Conservation (phyloP, 2,888 invertebrate species). For the Pristionchus entomophagus region DNA sequence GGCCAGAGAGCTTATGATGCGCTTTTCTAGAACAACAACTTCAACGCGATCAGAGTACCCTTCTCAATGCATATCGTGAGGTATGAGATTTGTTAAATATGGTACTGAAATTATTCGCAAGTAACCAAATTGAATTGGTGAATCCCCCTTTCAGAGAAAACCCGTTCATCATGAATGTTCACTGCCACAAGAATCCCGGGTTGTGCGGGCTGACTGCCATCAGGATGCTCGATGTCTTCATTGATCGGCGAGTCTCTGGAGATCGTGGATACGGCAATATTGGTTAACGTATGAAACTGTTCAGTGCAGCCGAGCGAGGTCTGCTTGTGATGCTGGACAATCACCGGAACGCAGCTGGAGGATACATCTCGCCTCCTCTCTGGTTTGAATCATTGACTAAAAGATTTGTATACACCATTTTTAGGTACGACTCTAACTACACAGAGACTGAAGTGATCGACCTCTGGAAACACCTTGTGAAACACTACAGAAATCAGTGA, state of each 20-base stretch:
- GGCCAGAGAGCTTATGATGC: background rate
- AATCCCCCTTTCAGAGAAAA: background rate
- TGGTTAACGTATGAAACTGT: background rate
- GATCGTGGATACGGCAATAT: background rate
- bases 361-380: constrained; percentile 1
- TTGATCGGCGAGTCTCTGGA: background rate
- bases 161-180: background rate
- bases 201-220: background rate
- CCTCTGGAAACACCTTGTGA: background rate
- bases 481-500: background rate
- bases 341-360: background rate
- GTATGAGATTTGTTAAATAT: background rate
- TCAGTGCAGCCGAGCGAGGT: constrained; percentile 12
- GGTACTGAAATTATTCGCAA: background rate
- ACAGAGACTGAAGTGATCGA: constrained; percentile 6
- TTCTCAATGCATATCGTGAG: background rate
- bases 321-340: constrained; percentile 28
- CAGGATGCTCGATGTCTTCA: constrained; percentile 3
- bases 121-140: background rate
- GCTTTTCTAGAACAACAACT: constrained; percentile 42
- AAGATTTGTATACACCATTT: too few relatives aligned
- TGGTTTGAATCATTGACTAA: background rate
- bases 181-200: constrained; percentile 20
- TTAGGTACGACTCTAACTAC: constrained; percentile 39
- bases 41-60: constrained; percentile 39